Percentiles rank a stretch among this genome's conserved stretches.
Conservation (phyloP, 2,113 vertebrate species). For the Perccottus glenii region DNA sequence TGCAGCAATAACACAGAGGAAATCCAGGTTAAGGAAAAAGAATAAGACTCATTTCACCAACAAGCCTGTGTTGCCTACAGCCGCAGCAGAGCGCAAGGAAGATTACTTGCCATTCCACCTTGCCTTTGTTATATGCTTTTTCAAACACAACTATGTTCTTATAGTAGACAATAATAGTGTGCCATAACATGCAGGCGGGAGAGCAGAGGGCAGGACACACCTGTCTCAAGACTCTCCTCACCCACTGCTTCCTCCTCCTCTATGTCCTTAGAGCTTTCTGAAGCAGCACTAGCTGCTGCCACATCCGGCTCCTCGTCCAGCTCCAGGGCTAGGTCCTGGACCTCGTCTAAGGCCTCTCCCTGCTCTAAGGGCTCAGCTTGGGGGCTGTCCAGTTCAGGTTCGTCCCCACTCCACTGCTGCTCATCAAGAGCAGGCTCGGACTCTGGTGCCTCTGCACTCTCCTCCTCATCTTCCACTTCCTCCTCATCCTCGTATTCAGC, state of each 20-base stretch:
- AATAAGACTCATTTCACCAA: constrained; percentile 75
- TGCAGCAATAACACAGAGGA: constrained; percentile 49
- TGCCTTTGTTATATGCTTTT: constrained; percentile 52
- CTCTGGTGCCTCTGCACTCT: constrained; percentile 79
- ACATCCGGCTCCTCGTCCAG: constrained; percentile 66
- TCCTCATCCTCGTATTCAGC: constrained; percentile 81
- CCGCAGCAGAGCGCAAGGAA: constrained; percentile 76
- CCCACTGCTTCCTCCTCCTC: constrained; percentile 78
- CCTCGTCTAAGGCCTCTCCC: constrained; percentile 80
- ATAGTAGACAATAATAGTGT: constrained; percentile 61
- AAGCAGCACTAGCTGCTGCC: constrained; percentile 77
- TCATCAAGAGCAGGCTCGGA: constrained; percentile 85
- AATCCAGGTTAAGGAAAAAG: constrained; percentile 56
- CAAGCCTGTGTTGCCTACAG: constrained; percentile 85
- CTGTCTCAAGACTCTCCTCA: constrained; percentile 84
- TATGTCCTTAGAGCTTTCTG: constrained; percentile 81
- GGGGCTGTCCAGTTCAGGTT: constrained; percentile 81
- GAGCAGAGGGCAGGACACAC: constrained; percentile 86
- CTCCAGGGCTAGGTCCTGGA: constrained; percentile 76
- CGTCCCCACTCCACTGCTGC: constrained; percentile 84
- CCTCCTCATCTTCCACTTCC: constrained; percentile 78
- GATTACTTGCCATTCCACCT: constrained; percentile 73
- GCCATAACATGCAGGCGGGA: constrained; percentile 85
- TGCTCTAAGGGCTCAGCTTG: constrained; percentile 79
- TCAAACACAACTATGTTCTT: constrained; percentile 44